phyloP scores from a whole-genome alignment of 1,140 invertebrate species.

The Drosophila miranda region DNA sequence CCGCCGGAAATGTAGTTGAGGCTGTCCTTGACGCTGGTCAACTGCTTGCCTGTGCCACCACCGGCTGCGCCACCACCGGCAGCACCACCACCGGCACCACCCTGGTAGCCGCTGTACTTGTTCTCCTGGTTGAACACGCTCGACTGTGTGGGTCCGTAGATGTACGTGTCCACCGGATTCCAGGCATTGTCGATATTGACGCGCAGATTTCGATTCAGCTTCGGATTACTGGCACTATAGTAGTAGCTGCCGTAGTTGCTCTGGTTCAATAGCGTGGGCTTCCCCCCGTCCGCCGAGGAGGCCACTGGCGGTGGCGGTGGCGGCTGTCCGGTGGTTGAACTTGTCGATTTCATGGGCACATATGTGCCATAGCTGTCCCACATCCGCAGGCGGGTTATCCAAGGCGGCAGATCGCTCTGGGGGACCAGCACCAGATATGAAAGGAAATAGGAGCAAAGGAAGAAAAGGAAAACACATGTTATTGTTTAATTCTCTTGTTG shows the following conservation, averaged over 20 bases:
- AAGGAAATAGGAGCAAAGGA: conserved; percentile 8
- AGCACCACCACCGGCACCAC: conserved; percentile 42
- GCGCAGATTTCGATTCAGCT: conserved; percentile 73
- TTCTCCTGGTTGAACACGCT: conserved; percentile 82
- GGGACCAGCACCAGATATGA: not conserved
- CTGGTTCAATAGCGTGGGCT: conserved; percentile 67
- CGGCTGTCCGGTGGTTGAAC: conserved; percentile 74
- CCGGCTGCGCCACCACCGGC: conserved; percentile 21
- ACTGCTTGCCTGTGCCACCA: conserved; percentile 32
- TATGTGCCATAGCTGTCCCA: conserved; percentile 84
- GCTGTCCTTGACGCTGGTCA: conserved; percentile 72
- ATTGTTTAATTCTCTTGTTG: conserved; percentile 65
- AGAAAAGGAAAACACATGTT: conserved; percentile 29
- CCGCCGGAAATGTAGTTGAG: conserved; percentile 68
- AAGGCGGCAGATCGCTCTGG: conserved; percentile 82
- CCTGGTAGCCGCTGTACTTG: conserved; percentile 80
- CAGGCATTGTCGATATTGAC: conserved; percentile 82
- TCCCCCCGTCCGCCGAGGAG: conserved; percentile 69
- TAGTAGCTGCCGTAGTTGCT: conserved; percentile 76
- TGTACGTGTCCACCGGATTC: conserved; percentile 82
- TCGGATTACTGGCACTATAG: conserved; percentile 80
- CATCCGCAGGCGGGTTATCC: conserved; percentile 85
- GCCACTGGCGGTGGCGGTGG: conserved; percentile 73
- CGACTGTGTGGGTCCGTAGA: conserved; percentile 80
- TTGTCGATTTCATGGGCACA: conserved; percentile 75